Evolutionary conservation across 2,888 invertebrate species (phyloP).

Genomic region (Odontocolon sp.): DNA sequence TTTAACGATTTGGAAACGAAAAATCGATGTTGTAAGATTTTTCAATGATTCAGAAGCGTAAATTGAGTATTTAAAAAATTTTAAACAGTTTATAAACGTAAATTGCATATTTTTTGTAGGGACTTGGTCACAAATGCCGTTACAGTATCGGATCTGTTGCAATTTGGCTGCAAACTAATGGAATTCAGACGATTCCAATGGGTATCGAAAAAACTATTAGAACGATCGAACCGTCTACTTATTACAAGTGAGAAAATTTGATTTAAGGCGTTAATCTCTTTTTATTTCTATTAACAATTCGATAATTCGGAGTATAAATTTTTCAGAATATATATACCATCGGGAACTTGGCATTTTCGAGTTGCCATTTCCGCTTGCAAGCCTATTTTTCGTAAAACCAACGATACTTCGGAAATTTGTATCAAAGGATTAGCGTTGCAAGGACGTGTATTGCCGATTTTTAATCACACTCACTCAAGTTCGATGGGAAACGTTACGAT

Average conservation of each 20-base stretch:
- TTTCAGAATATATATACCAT: constrained; percentile 80
- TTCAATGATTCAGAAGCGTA: no score
- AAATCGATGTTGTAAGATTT: no score
- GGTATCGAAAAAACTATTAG: constrained; percentile 75
- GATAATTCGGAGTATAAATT: no score
- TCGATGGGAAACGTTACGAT: constrained; percentile 72
- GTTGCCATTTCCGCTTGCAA: constrained; percentile 79
- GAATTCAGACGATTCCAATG: constrained; percentile 79
- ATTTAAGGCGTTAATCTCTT: background rate
- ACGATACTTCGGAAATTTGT: constrained; percentile 71
- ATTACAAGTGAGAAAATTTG: constrained; percentile 79
- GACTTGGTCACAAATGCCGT: constrained; percentile 81
- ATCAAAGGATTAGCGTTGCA: constrained; percentile 77
- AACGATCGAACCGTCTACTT: constrained; percentile 79
- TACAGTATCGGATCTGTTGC: constrained; percentile 82
- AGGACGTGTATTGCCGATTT: constrained; percentile 79
- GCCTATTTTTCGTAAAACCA: constrained; percentile 71
- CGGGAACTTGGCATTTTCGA: constrained; percentile 80
- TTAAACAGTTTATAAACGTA: no score
- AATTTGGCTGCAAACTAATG: constrained; percentile 80
- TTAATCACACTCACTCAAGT: constrained; percentile 70
- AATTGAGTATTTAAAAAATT: no score
- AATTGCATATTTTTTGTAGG: constrained; percentile 72
- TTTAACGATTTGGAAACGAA: no score
- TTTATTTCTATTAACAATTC: background rate